Conservation (phyloP, 1,140 invertebrate species). For the Trichonephila clavata region DNA sequence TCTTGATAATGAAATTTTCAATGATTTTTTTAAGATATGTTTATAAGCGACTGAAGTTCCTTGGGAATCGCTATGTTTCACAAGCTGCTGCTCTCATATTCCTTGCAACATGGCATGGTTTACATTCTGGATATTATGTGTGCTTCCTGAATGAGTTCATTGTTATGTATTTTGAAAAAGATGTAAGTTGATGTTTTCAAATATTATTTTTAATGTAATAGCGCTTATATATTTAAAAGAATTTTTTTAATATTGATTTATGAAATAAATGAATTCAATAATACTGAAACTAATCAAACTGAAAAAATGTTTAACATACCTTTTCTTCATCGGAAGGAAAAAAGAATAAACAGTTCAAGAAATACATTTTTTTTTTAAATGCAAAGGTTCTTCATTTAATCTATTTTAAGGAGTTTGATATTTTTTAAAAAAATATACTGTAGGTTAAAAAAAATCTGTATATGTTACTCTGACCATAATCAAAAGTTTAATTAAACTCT, state of each 20-base stretch:
- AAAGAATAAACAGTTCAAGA: too few species aligned
- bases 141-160: slow-evolving; percentile 95
- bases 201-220: slow-evolving; percentile 21
- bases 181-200: slow-evolving; percentile 84
- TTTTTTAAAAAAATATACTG: too few species aligned
- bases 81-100: slow-evolving; percentile 91
- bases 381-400: too few species aligned
- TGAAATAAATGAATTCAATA: background rate
- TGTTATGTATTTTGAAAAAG: slow-evolving; percentile 92
- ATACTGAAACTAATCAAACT: too few species aligned
- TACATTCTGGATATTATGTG: slow-evolving; percentile 92
- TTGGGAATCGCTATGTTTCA: slow-evolving; percentile 91
- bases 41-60: slow-evolving; percentile 94
- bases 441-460: too few species aligned
- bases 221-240: background rate
- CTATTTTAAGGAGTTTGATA: too few species aligned
- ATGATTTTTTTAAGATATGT: slow-evolving; percentile 85
- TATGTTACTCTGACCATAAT: too few species aligned
- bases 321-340: too few species aligned
- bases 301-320: too few species aligned
- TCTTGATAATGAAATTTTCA: background rate
- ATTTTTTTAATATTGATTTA: background rate
- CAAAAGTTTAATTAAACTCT: too few species aligned
- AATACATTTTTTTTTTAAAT: too few species aligned
- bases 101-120: slow-evolving; percentile 96